Evolutionary conservation across 2,888 invertebrate genomes (phyloP).

Genomic region (Hyppa rectilinea): DNA sequence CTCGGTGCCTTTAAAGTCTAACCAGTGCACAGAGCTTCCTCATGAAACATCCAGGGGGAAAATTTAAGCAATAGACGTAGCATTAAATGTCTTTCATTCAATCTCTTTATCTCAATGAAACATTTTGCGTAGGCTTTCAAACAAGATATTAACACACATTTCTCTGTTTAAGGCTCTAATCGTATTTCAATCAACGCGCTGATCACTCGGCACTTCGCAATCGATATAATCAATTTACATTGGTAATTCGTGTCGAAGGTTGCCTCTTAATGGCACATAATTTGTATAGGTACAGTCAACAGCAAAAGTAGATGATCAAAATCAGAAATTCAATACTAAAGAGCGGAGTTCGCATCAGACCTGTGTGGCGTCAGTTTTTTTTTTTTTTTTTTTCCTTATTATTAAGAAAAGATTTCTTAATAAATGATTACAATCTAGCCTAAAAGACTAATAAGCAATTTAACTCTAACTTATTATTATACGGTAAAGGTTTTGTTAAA

Average conservation of each 20-base stretch:
- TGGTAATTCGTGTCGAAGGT: constrained; percentile 12
- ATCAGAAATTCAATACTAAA: too few species aligned
- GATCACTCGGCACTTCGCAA: constrained; percentile 2
- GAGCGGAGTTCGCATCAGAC: too few species aligned
- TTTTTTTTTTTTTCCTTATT: too few species aligned
- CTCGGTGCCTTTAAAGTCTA: not conserved
- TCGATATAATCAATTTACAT: constrained; percentile 18
- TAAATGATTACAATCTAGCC: too few species aligned
- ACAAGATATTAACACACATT: not conserved
- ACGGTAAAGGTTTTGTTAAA: too few species aligned
- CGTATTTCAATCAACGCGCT: constrained; percentile 31
- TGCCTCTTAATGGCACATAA: not conserved
- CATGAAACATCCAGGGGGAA: not conserved
- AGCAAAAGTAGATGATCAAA: too few species aligned
- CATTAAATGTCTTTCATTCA: not conserved
- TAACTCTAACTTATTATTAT: too few species aligned
- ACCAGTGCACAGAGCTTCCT: not conserved
- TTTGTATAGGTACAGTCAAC: too few species aligned
- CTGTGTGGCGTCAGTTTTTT: too few species aligned
- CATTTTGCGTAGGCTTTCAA: not conserved
- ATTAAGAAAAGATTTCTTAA: too few species aligned
- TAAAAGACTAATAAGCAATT: too few species aligned
- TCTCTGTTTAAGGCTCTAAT: not conserved
- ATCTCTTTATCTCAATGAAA: not conserved
- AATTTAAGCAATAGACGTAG: not conserved